Percentiles rank a stretch among this genome's conserved stretches.
Evolutionary conservation across 1,140 invertebrate species (phyloP).

Genomic region (Trachymyrmex septentrionalis): DNA sequence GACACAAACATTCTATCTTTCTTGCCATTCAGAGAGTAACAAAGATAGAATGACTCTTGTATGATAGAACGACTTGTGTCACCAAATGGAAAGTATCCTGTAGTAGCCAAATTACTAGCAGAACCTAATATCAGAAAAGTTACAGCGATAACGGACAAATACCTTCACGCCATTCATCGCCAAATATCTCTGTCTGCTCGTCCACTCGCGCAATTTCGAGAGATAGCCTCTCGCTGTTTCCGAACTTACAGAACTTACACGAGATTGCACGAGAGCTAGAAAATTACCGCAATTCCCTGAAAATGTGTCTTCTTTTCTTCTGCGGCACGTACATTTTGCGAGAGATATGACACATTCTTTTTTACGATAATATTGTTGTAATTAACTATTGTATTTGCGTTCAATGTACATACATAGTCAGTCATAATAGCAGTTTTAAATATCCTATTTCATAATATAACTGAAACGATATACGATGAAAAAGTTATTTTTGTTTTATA

Average conservation of each 20-base stretch:
- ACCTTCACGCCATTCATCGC: not conserved
- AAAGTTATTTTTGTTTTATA: not conserved
- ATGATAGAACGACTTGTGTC: too few species aligned
- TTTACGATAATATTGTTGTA: not conserved
- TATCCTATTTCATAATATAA: not conserved
- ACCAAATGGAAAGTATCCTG: not conserved
- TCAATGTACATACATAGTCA: not conserved
- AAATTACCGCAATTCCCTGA: conserved; percentile 58
- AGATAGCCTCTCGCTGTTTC: conserved; percentile 16
- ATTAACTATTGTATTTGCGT: not conserved
- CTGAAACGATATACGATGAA: not conserved
- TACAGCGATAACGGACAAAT: conserved; percentile 1
- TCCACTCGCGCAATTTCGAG: not conserved
- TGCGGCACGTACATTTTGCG: conserved; percentile 33
- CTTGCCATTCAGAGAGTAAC: too few species aligned
- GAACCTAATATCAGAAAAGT: not conserved
- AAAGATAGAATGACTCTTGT: too few species aligned
- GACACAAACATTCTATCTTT: too few species aligned
- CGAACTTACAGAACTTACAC: not conserved
- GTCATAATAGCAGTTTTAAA: not conserved
- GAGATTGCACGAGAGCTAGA: not conserved
- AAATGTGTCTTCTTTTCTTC: conserved; percentile 40
- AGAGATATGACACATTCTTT: conserved; percentile 25
- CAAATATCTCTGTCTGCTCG: conserved; percentile 23
- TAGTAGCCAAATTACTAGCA: not conserved